phyloP scores from a whole-genome alignment of 2,113 vertebrate species.

The Podocnemis expansa region DNA sequence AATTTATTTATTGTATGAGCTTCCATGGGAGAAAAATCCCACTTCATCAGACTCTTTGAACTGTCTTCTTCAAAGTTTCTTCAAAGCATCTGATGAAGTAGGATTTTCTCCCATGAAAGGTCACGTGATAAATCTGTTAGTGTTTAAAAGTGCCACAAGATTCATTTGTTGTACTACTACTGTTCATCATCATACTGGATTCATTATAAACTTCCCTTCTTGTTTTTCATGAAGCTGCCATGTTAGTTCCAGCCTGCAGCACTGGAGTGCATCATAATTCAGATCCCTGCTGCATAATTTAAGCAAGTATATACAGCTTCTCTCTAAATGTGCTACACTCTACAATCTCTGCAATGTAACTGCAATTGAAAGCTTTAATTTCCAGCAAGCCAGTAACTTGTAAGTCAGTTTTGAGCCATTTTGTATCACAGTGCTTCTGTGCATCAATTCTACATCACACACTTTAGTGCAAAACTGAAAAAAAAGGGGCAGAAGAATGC shows the following conservation, averaged over 20 bases:
- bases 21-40: too few species aligned
- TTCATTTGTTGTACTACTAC: too few species aligned
- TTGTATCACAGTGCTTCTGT: not conserved
- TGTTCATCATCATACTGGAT: not conserved
- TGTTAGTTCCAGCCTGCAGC: fast-evolving
- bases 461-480: not conserved
- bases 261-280: not conserved
- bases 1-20: too few species aligned
- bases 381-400: not conserved
- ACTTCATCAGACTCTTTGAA: too few species aligned
- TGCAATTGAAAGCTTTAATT: not conserved
- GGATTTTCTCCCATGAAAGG: too few species aligned
- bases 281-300: not conserved
- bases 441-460: not conserved
- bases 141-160: too few species aligned
- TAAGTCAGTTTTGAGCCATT: not conserved
- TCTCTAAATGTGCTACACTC: too few species aligned
- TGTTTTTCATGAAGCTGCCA: not conserved
- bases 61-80: too few species aligned
- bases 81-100: too few species aligned
- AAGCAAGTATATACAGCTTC: not conserved
- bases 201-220: not conserved
- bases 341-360: not conserved
- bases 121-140: too few species aligned
- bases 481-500: not conserved